Base-by-base conservation (phyloP, 2,797 vertebrate genomes). In the Poeciliopsis paucimaculata region DNA sequence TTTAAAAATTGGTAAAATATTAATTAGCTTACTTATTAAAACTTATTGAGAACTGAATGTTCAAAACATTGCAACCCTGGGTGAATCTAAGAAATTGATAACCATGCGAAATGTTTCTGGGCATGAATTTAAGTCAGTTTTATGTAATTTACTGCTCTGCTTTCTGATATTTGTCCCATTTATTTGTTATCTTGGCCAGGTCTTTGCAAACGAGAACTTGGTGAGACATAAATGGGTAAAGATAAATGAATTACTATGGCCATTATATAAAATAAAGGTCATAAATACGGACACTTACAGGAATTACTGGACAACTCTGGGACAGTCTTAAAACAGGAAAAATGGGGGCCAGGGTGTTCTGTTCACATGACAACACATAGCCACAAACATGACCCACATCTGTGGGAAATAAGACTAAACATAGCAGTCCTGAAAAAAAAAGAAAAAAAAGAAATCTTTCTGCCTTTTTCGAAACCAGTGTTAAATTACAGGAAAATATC, bases 21-120 rank as follows among this genome's bases (percentile, higher is more conserved):
- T 64, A 18, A 20, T 36, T 36, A 64, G 16, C 16, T 34, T 31
- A 34, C 60, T 34, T 62, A 16, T 62, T 34, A 16, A 62, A 62
- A 15, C 6, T 20, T 66, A 66, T 39, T 39, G 18, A 66, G 34
- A 66, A 66, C 31, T 39, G 36, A 66, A 66, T 66, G 64, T 66
- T 8, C 18, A 66, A 66, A 66, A 66, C 62, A 4, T 66, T 66
- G 31, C 7, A 64, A 39, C 31, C 62, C 34, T 20, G 23, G 2
- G 39, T 66, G 16, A 36, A 36, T 36, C 1, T 34, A 62, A 62
- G 34, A 64, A 64, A 36, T 64, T 9, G 16, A 3, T 36, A 64
- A 64, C 62, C 62, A 36, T 64, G 62, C 36, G 31, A 64, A 64
- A 64, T 64, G 20, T 66, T 66, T 66, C 64, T 66, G 36, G 36